Percentiles rank a stretch among this genome's conserved stretches.
These are phyloP conservation scores for Colostygia pectinataria DNA, from an alignment of 2,888 invertebrate species.

Conservation along the genomic window DNA sequence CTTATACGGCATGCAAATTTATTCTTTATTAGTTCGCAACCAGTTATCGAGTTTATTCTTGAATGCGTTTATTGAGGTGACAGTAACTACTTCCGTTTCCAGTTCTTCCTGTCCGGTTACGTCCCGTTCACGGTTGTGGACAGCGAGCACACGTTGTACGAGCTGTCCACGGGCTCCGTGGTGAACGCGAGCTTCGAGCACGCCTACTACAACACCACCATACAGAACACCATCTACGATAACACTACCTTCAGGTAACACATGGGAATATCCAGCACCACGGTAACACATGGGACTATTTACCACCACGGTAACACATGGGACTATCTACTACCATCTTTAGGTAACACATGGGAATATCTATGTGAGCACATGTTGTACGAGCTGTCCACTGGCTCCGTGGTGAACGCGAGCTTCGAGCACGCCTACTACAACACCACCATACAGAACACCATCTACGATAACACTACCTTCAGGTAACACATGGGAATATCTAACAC, in stretches of 20 bases:
- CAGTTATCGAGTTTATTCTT: too few species aligned
- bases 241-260: slow-evolving; percentile 15
- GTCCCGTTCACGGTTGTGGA: slow-evolving; percentile 74
- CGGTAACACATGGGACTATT: too few species aligned
- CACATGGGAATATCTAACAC: too few species aligned
- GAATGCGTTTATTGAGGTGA: too few species aligned
- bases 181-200: slow-evolving; percentile 59
- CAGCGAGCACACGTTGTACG: slow-evolving; percentile 62
- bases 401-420: slow-evolving; percentile 58
- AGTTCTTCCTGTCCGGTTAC: slow-evolving; percentile 82
- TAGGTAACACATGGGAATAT: slow-evolving; percentile 5
- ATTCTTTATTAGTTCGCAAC: too few species aligned
- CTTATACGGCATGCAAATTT: too few species aligned
- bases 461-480: slow-evolving; percentile 15
- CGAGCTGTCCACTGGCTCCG: slow-evolving; percentile 52
- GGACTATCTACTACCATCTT: too few species aligned
- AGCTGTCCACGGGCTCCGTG: slow-evolving; percentile 52
- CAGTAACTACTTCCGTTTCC: too few species aligned
- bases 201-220: slow-evolving; percentile 81
- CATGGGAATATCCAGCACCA: too few species aligned
- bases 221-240: slow-evolving; percentile 62
- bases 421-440: slow-evolving; percentile 82
- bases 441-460: slow-evolving; percentile 62
- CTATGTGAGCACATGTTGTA: slow-evolving; percentile 61
- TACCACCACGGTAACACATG: too few species aligned